Evolutionary conservation across 1,140 invertebrate species (phyloP).

Genomic region (Stenopsyche tienmushanensis): DNA sequence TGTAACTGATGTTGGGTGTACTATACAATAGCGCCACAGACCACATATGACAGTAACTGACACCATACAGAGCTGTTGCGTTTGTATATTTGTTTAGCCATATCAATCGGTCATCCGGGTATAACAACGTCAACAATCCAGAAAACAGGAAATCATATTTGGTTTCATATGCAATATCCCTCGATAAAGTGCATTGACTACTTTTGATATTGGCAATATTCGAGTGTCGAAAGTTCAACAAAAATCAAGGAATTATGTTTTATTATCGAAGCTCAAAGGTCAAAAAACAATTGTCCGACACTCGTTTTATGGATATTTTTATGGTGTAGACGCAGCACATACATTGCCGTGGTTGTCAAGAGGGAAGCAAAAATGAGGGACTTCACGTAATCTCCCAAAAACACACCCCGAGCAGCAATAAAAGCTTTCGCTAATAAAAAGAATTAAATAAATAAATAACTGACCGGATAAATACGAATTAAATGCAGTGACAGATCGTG

Average conservation of each 20-base stretch:
- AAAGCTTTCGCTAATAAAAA: slow-evolving; percentile 43
- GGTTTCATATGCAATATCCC: slow-evolving; percentile 1
- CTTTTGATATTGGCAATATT: background rate
- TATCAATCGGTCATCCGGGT: slow-evolving; percentile 41
- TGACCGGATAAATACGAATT: slow-evolving; percentile 37
- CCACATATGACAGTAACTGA: slow-evolving; percentile 32
- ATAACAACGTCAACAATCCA: slow-evolving; percentile 31
- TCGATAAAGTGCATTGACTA: no score
- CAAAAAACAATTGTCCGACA: slow-evolving; percentile 24
- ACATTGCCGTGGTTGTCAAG: background rate
- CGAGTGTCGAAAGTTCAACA: background rate
- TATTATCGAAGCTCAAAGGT: background rate
- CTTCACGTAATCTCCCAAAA: slow-evolving; percentile 42
- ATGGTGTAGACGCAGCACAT: slow-evolving; percentile 10
- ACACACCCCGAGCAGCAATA: slow-evolving; percentile 40
- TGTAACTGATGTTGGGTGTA: no score
- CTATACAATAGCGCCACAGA: no score
- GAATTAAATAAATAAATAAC: slow-evolving; percentile 43
- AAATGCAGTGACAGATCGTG: no score
- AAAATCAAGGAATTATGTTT: background rate
- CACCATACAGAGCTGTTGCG: slow-evolving; percentile 36
- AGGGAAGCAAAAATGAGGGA: slow-evolving; percentile 35
- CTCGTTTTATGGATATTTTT: slow-evolving; percentile 16
- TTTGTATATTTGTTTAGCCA: slow-evolving; percentile 41
- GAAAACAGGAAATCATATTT: slow-evolving; percentile 20